These are phyloP conservation scores for Galerucella pusilla DNA, from an alignment of 2,888 invertebrate genomes.

Conservation along the genomic window DNA sequence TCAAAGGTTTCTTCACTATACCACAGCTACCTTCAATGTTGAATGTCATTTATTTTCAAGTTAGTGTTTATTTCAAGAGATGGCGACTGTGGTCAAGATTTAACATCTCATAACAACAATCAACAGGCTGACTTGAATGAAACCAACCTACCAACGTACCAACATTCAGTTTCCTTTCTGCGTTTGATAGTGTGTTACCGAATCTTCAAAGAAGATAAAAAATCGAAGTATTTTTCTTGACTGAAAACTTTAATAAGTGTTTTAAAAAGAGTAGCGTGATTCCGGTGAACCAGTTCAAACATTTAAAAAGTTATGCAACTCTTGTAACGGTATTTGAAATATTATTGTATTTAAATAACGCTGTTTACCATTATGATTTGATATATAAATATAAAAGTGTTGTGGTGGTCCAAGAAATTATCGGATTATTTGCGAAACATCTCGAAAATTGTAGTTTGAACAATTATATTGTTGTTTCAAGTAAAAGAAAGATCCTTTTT, in stretches of 20 bases:
- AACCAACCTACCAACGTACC: slow-evolving; percentile 25
- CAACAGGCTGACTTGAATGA: slow-evolving; percentile 49
- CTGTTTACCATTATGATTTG: slow-evolving; percentile 38
- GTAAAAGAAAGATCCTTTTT: slow-evolving; percentile 11
- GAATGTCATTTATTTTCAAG: background rate
- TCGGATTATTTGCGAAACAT: slow-evolving; percentile 24
- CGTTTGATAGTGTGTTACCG: slow-evolving; percentile 37
- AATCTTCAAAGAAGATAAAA: slow-evolving; percentile 29
- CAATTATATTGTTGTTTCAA: slow-evolving; percentile 28
- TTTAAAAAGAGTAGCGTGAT: slow-evolving; percentile 23
- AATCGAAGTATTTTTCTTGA: slow-evolving; percentile 35
- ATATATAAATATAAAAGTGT: slow-evolving; percentile 36
- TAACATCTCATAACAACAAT: slow-evolving; percentile 43
- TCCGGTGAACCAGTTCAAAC: slow-evolving; percentile 13
- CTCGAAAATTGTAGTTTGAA: slow-evolving; percentile 24
- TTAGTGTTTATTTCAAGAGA: slow-evolving; percentile 16
- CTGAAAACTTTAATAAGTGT: slow-evolving; percentile 30
- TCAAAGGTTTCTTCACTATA: background rate
- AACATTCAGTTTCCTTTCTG: slow-evolving; percentile 36
- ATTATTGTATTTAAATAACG: slow-evolving; percentile 38
- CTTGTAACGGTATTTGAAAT: slow-evolving; percentile 22
- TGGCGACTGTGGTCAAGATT: slow-evolving; percentile 25
- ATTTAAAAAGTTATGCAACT: slow-evolving; percentile 22
- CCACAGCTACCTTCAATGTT: background rate
- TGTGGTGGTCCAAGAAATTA: slow-evolving; percentile 34